These are phyloP conservation scores for Natator depressus DNA, from an alignment of 2,113 vertebrate genomes.

Conservation along the genomic window DNA sequence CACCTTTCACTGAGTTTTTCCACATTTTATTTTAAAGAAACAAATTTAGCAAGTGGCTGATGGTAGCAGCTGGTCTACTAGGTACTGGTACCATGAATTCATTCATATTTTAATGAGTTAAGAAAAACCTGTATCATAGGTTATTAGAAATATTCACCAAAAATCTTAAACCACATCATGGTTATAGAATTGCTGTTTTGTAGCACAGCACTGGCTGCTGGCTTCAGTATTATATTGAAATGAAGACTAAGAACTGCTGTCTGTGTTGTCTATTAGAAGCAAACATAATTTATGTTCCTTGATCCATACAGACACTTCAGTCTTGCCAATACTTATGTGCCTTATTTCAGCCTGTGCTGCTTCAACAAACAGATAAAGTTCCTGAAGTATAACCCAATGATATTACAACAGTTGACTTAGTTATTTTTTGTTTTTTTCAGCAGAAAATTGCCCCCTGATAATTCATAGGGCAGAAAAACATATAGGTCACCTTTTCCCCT, in stretches of 20 bases:
- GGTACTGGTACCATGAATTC: neutral
- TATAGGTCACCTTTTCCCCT: neutral
- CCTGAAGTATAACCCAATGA: neutral
- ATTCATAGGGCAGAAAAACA: neutral
- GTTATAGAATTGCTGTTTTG: neutral
- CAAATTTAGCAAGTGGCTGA: neutral
- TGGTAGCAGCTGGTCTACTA: neutral
- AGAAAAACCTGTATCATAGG: neutral
- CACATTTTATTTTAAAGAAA: neutral
- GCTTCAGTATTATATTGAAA: neutral
- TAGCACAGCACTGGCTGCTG: neutral
- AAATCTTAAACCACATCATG: neutral
- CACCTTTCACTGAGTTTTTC: neutral
- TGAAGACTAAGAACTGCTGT: neutral
- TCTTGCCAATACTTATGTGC: neutral
- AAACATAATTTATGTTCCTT: conserved; percentile 20
- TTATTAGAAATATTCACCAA: neutral
- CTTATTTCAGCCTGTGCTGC: neutral
- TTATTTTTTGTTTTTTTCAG: neutral
- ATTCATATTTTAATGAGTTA: neutral
- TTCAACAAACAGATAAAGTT: neutral
- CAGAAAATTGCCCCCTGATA: neutral
- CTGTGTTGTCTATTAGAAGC: neutral
- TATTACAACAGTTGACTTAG: neutral
- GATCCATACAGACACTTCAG: neutral